Base-by-base conservation (phyloP, 2,888 invertebrate genomes). In the Malachius bipustulatus region DNA sequence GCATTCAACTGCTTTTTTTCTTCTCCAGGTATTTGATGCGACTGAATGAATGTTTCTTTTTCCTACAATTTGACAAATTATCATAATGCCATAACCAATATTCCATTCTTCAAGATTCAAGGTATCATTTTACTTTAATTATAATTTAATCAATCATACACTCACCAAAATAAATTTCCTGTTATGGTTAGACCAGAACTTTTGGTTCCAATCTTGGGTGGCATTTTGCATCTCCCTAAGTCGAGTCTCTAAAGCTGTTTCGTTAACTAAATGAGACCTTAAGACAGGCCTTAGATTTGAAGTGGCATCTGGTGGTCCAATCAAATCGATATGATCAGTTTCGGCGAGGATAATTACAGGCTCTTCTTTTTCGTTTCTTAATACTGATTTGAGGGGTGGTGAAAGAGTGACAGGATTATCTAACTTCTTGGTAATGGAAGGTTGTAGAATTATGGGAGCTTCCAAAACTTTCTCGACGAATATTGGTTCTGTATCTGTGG, bases 161-260 rank as follows among this genome's bases (percentile, higher is more conserved):
- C 50, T 49, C 61, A 80, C 81, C 59, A 77, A 69, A 51, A 75
- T 71, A 61, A 88, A 90, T 36, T 70, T 73, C 14, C 70, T 69
- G 54, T 90, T 90, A 50, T 90, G 89, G 41, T 69, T 67, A 1
- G 70, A 66, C 90, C 90, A 90, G 63, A 89, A 90, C 24, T 70
- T 65, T 44, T 88, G 79, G 59, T 89, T 88, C 88, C 88, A 90
- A 37, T 70, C 64, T 50, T 85, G 83, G 0, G 82, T 79, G 40
- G 76, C 75, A 43, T 71, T 65, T 50, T 80, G 72, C 44, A 73
- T 58, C 45, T 72, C 57, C 40, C 88, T 67, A 47, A 80, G 75
- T 44, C 62, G 59, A 46, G 64, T 71, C 49, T 85, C 82, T 35
- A 79, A 50, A 2, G 51, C 43, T 0, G 79, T 77, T 63, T 90